Conservation (phyloP, 1,140 invertebrate species). For the Globodera ellingtonae region DNA sequence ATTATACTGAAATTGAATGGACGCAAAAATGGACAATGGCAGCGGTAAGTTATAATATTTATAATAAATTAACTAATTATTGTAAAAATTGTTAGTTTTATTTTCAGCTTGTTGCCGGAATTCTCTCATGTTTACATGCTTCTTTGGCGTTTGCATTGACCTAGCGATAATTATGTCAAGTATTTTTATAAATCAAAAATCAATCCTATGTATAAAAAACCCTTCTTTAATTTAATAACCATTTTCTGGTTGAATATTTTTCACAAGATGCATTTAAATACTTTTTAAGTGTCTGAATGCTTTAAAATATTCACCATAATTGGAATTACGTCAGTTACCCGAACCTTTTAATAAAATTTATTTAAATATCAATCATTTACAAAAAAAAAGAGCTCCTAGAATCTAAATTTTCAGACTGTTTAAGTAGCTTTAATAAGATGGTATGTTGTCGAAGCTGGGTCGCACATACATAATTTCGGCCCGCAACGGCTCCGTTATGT, state of each 20-base stretch:
- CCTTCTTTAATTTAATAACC: no score
- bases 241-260: no score
- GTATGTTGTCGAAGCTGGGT: slow-evolving; percentile 64
- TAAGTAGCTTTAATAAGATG: slow-evolving; percentile 52
- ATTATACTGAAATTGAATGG: slow-evolving; percentile 40
- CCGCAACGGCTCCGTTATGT: slow-evolving; percentile 48
- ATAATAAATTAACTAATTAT: background rate
- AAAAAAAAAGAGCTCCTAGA: no score
- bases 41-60: slow-evolving; percentile 30
- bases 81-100: slow-evolving; percentile 20
- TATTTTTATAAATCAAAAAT: background rate
- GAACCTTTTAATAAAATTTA: no score
- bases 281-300: no score
- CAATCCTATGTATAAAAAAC: no score
- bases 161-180: slow-evolving; percentile 20
- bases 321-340: no score
- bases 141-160: slow-evolving; percentile 44
- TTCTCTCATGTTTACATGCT: slow-evolving; percentile 40
- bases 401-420: no score
- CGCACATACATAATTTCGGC: slow-evolving; percentile 59
- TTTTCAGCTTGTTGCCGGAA: slow-evolving; percentile 35
- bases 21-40: slow-evolving; percentile 49
- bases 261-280: no score
- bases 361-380: no score
- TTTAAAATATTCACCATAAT: no score